Evolutionary conservation across 2,113 vertebrate species (phyloP).

Genomic region (Cavia aperea): DNA sequence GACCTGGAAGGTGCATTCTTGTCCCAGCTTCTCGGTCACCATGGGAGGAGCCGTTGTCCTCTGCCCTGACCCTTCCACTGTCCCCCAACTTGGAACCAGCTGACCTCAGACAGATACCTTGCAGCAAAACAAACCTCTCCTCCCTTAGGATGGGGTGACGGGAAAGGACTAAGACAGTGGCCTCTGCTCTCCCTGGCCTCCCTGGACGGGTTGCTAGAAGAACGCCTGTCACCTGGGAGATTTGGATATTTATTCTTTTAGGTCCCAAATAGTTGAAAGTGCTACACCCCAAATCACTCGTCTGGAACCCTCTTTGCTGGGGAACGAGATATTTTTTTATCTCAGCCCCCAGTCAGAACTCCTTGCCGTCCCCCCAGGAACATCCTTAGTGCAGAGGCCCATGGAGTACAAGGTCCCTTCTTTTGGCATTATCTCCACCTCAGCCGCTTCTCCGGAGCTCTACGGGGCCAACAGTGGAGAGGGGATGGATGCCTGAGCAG

Average conservation of each 20-base stretch:
- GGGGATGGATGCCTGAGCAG: accelerated
- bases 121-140: not conserved
- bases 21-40: not conserved
- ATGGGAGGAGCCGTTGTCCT: not conserved
- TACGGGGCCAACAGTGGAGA: no score
- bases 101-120: not conserved
- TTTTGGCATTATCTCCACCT: not conserved
- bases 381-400: accelerated
- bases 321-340: not conserved
- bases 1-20: not conserved
- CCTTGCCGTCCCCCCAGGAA: not conserved
- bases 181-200: not conserved
- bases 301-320: not conserved
- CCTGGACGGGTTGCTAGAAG: not conserved
- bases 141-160: not conserved
- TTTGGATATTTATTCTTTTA: not conserved
- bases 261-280: not conserved
- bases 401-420: not conserved
- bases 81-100: not conserved
- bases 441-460: not conserved
- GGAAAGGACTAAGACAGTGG: not conserved
- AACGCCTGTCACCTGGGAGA: not conserved
- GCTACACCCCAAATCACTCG: not conserved
- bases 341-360: accelerated
- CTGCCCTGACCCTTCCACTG: not conserved